Evolutionary conservation across 2,113 vertebrate species (phyloP).

Genomic region (Urocynchramus pylzowi): DNA sequence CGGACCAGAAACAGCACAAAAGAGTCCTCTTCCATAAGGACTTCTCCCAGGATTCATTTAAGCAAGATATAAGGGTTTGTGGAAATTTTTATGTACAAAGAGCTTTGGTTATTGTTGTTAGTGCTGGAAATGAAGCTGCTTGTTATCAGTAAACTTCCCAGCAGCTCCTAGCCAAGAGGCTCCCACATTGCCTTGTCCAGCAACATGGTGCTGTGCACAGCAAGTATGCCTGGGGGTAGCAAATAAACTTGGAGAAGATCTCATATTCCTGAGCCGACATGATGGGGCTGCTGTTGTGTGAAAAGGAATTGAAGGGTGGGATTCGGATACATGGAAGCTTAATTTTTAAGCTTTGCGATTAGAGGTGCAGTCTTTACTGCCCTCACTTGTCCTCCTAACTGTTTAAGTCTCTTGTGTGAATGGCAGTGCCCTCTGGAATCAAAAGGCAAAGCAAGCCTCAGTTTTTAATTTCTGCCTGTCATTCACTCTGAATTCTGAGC

Average conservation of each 20-base stretch:
- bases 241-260: not conserved
- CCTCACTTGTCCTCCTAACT: not conserved
- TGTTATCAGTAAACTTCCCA: not conserved
- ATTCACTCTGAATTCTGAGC: not conserved
- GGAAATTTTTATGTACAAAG: not conserved
- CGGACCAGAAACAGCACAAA: not conserved
- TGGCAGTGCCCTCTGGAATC: not conserved
- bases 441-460: not conserved
- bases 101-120: not conserved
- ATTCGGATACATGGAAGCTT: not conserved
- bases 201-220: not conserved
- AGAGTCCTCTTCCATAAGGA: not conserved
- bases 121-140: conserved; percentile 36
- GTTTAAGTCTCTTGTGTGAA: not conserved
- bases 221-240: not conserved
- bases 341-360: not conserved
- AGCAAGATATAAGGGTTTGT: not conserved
- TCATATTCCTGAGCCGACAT: not conserved
- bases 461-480: conserved; percentile 45
- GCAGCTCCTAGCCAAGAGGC: not conserved
- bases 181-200: not conserved
- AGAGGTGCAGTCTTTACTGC: not conserved
- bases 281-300: not conserved
- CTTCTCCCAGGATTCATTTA: not conserved
- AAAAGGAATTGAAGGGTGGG: not conserved